Base-by-base conservation (phyloP, 92 coral and sea anemone species). In the Galaxea fascicularis region DNA sequence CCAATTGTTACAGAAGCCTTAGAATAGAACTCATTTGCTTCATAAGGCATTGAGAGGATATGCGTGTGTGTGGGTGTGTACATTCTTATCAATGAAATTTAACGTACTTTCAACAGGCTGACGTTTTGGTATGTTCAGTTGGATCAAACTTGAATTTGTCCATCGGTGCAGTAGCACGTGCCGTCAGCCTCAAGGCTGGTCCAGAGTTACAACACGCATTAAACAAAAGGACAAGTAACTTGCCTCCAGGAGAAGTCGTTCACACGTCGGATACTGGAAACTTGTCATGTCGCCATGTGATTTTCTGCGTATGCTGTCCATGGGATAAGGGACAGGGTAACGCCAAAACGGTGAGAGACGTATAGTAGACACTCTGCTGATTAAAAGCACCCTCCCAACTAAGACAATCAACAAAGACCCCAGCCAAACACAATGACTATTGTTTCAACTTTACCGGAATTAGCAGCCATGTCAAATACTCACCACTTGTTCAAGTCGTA, bases 291-390 rank as follows among this genome's bases (percentile, higher is more conserved):
- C n/a, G 57, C 41, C 76, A 88, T 47, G 94, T 87, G 77, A 65
- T 91, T 10, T 80, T 80, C 41, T 71, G 86, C 54, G 91, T 56
- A 49, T 88, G 94, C 49, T 91, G 94, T 62, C 82, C 88, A 18
- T 91, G 94, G 91, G 69, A 87, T 66, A 53, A 78, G 25, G 89
- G 86, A 2, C 66, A 44, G 12, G 80, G 83, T 22, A 56, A 14
- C 26, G 80, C 85, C 22, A 76, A 90, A 77, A 27, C 24, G 91
- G 93, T 90, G 41, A 67, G 90, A 76, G 4, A 17, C 18, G 15
- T 9, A 13, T 16, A n/a, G n/a, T n/a, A n/a, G n/a, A n/a, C n/a
- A n/a, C n/a, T n/a, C n/a, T n/a, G n/a, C n/a, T n/a, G n/a, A n/a
- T n/a, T n/a, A n/a, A n/a, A n/a, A n/a, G n/a, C n/a, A n/a, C n/a